Evolutionary conservation across 2,888 invertebrate species (phyloP).

Genomic region (Thyatira batis): DNA sequence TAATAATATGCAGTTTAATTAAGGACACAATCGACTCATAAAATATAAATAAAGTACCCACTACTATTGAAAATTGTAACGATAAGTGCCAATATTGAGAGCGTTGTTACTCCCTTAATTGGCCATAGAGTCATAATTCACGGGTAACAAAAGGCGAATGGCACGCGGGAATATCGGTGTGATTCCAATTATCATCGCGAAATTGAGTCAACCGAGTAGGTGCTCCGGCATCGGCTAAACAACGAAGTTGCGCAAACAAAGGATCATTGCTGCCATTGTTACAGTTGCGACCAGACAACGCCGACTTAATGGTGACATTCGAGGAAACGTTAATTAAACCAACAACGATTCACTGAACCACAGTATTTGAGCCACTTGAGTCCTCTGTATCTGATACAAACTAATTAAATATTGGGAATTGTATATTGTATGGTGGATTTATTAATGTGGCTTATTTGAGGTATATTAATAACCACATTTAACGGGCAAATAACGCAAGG

Average conservation of each 20-base stretch:
- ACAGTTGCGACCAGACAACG: conserved; percentile 54
- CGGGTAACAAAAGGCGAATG: conserved; percentile 63
- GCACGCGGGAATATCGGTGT: conserved; percentile 56
- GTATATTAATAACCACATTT: neutral
- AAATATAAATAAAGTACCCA: neutral
- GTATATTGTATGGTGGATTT: conserved; percentile 17
- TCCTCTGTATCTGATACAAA: conserved; percentile 37
- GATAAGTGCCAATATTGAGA: conserved; percentile 36
- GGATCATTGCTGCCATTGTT: conserved; percentile 55
- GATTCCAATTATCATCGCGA: conserved; percentile 70
- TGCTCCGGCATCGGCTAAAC: conserved; percentile 40
- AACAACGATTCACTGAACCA: conserved; percentile 60
- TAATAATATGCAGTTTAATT: neutral
- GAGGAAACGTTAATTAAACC: conserved; percentile 76
- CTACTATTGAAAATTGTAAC: neutral
- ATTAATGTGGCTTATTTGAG: neutral
- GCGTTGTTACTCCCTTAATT: conserved; percentile 60
- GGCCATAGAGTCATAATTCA: conserved; percentile 65
- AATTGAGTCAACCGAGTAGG: conserved; percentile 55
- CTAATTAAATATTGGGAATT: conserved; percentile 35
- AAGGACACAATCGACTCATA: neutral
- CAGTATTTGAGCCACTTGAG: conserved; percentile 40
- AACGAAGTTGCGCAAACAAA: conserved; percentile 58
- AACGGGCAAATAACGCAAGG: neutral
- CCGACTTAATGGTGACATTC: conserved; percentile 73